A percentile compares a stretch with the other conserved stretches of the same genome.
Evolutionary conservation across 2,888 invertebrate genomes (phyloP).

Genomic region (Sinelater perroti): DNA sequence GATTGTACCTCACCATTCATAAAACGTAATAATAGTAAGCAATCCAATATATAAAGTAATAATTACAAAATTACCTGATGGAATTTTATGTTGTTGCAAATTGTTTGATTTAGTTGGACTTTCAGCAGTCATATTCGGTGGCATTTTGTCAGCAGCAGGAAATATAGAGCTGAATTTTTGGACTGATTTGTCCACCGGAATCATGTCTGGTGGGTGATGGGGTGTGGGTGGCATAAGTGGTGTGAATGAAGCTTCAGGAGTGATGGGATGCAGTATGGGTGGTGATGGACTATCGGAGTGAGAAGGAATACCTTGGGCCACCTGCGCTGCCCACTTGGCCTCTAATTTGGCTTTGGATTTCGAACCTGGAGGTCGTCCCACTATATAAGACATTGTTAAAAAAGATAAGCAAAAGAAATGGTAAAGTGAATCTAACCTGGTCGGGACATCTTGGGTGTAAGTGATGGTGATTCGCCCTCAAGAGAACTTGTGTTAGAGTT

Average conservation of each 20-base stretch:
- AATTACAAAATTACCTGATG: slow-evolving; percentile 17
- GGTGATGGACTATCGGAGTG: slow-evolving; percentile 42
- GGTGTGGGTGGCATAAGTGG: slow-evolving; percentile 23
- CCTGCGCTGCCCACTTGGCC: slow-evolving; percentile 55
- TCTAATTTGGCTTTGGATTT: slow-evolving; percentile 53
- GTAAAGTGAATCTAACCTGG: slow-evolving; percentile 55
- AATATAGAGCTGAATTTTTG: no score
- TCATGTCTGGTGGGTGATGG: slow-evolving; percentile 1
- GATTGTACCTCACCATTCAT: not conserved
- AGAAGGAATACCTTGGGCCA: slow-evolving; percentile 56
- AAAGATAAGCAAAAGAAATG: not conserved
- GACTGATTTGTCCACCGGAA: slow-evolving; percentile 17
- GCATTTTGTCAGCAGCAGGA: not conserved
- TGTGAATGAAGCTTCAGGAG: slow-evolving; percentile 33
- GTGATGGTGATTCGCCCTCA: slow-evolving; percentile 64
- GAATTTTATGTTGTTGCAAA: slow-evolving; percentile 4
- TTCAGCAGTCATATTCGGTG: not conserved
- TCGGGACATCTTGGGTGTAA: slow-evolving; percentile 60
- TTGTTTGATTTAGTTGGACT: not conserved
- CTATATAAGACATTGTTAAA: slow-evolving; percentile 49
- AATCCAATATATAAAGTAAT: no score
- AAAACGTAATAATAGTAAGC: no score
- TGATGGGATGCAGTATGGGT: slow-evolving; percentile 38
- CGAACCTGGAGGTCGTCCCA: slow-evolving; percentile 63
- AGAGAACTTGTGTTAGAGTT: slow-evolving; percentile 63